A percentile compares a stretch with the other conserved stretches of the same genome.
Evolutionary conservation across 23 tunicate genomes (phyloP).

Genomic region (Ciona savignyi): DNA sequence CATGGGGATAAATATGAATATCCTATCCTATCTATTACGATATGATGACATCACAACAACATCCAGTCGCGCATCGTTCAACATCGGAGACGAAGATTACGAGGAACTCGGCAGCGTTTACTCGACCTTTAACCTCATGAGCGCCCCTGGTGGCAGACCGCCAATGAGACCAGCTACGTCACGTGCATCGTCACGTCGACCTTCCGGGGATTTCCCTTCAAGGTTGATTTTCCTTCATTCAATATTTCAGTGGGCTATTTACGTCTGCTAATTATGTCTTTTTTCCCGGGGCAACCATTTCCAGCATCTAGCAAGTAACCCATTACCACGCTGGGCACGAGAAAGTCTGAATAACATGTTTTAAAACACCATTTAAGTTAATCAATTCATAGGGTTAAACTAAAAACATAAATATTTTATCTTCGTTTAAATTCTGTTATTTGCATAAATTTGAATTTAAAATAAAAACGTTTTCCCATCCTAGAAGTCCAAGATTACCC

Average conservation of each 20-base stretch:
- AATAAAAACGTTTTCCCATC: too few relatives aligned
- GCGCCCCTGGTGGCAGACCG: neutral
- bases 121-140: neutral
- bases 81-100: neutral
- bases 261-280: too few relatives aligned
- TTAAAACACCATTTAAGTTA: neutral
- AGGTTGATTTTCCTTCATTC: too few relatives aligned
- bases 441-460: too few relatives aligned
- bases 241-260: too few relatives aligned
- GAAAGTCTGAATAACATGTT: neutral
- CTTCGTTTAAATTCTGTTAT: too few relatives aligned
- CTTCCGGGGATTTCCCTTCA: neutral
- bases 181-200: neutral
- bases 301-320: too few relatives aligned
- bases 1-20: too few relatives aligned
- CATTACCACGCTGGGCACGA: neutral
- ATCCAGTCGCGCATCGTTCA: neutral
- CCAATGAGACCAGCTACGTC: neutral
- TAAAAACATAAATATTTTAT: neutral
- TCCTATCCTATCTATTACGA: too few relatives aligned
- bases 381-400: neutral
- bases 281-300: too few relatives aligned
- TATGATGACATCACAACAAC: too few relatives aligned
- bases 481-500: neutral
- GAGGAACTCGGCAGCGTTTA: constrained; percentile 15